These are phyloP conservation scores for Rhyacophila brunnea DNA, from an alignment of 1,140 invertebrate genomes.

Conservation along the genomic window DNA sequence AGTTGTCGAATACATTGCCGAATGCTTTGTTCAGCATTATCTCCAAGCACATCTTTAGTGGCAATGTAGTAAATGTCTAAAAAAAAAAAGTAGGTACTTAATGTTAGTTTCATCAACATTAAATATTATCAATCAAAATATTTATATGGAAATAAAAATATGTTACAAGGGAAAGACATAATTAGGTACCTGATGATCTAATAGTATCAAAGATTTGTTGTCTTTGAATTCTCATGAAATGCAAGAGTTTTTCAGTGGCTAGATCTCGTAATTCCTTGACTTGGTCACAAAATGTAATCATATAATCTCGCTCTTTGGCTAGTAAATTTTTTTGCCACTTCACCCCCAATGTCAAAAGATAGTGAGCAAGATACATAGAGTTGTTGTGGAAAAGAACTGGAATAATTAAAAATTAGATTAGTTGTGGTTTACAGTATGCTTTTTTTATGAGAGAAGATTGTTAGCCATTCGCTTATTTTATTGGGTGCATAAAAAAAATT, in stretches of 20 bases:
- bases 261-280: constrained; percentile 64
- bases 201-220: constrained; percentile 72
- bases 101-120: no score
- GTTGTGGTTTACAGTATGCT: no score
- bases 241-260: constrained; percentile 66
- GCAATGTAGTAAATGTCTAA: constrained; percentile 61
- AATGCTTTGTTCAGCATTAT: constrained; percentile 68
- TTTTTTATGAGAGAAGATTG: no score
- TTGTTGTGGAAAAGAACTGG: constrained; percentile 91
- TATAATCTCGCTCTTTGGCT: constrained; percentile 41
- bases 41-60: constrained; percentile 57
- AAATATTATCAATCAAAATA: background rate
- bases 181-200: constrained; percentile 65
- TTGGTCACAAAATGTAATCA: constrained; percentile 45
- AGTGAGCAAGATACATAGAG: constrained; percentile 83
- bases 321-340: constrained; percentile 54
- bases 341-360: constrained; percentile 64
- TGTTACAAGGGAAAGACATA: no score
- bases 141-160: background rate
- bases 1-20: constrained; percentile 82
- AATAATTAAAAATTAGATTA: no score
- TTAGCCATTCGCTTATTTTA: no score
- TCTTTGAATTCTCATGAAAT: constrained; percentile 71
- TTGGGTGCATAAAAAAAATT: no score
- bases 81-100: constrained; percentile 34